Evolutionary conservation across 2,113 vertebrate species (phyloP), one percentile per base, ranked within the genome.

Genomic region (Chlamydotis undulata): DNA sequence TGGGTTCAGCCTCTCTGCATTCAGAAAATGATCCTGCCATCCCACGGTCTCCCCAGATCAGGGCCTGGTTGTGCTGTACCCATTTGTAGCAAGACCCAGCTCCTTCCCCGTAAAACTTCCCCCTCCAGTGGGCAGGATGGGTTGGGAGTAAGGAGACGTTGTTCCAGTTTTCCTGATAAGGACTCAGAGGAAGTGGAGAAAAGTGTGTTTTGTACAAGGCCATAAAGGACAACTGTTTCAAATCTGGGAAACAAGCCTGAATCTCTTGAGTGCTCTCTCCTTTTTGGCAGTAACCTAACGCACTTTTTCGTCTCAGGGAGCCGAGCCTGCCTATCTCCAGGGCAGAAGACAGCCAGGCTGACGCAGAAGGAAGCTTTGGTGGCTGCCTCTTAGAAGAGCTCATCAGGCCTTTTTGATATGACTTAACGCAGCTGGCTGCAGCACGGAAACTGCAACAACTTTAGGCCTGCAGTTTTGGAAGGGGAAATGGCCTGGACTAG

Each of bases 221-320:
- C 43, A 10, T 77, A 57, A 85, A 69, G 65, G 68, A 96, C 59
- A 84, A 92, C 50, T 75, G 52, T 75, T 87, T 92, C 65, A 71
- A 55, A 12, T 84, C 83, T 91, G 87, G 77, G 91, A 95, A 96
- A 70, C 31, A 35, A 92, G 63, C 86, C 90, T 10, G 18, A 90
- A 77, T 53, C 59, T 86, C 80, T 83, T 86, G 41, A 80, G n/a
- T 31, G 10, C 59, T 73, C 37, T 76, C 76, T 90, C n/a, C 37
- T 83, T 80, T 88, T 70, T 89, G 85, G 47, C 87, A 83, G 50
- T 39, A 86, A 59, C 41, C n/a, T 87, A 91, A 83, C 7, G 11
- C 43, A 74, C 14, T 57, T 83, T 53, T 81, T 0, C 0, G 25
- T 37, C 55, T 52, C 47, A 9, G 57, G 63, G 41, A 83, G 23